Evolutionary conservation across 1,140 invertebrate species (phyloP).

Genomic region (Protaetia brevitarsis): DNA sequence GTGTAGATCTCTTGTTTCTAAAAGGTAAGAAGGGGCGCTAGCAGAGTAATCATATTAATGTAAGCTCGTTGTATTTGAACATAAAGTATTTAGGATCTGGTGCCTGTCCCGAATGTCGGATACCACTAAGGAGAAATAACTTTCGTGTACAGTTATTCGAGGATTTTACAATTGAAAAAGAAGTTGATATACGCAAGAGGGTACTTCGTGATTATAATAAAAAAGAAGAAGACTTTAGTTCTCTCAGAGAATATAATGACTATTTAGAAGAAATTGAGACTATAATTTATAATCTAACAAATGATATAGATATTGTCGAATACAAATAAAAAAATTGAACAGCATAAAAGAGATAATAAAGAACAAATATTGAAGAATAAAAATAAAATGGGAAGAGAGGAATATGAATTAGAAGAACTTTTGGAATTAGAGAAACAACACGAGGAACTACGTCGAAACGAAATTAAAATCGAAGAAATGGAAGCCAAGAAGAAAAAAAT

Average conservation of each 20-base stretch:
- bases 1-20: slow-evolving; percentile 91
- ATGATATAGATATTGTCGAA: slow-evolving; percentile 87
- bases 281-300: slow-evolving; percentile 87
- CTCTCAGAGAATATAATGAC: slow-evolving; percentile 83
- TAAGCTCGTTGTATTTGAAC: background rate
- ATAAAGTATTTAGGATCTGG: slow-evolving; percentile 71
- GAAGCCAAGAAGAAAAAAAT: slow-evolving; percentile 81
- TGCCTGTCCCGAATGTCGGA: slow-evolving; percentile 87
- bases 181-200: slow-evolving; percentile 91
- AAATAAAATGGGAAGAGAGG: slow-evolving; percentile 65
- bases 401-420: slow-evolving; percentile 82
- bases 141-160: slow-evolving; percentile 96
- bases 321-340: slow-evolving; percentile 89
- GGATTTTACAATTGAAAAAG: slow-evolving; percentile 94
- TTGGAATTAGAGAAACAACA: slow-evolving; percentile 79
- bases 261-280: slow-evolving; percentile 91
- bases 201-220: slow-evolving; percentile 90
- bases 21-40: slow-evolving; percentile 69
- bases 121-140: slow-evolving; percentile 80
- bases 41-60: background rate
- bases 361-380: slow-evolving; percentile 89
- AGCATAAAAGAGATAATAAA: slow-evolving; percentile 91
- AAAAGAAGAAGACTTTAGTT: slow-evolving; percentile 83
- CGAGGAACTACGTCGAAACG: slow-evolving; percentile 62
- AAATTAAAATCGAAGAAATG: slow-evolving; percentile 60